These are phyloP conservation scores for Diorhabda carinulata DNA, from an alignment of 1,140 invertebrate species.

Conservation along the genomic window DNA sequence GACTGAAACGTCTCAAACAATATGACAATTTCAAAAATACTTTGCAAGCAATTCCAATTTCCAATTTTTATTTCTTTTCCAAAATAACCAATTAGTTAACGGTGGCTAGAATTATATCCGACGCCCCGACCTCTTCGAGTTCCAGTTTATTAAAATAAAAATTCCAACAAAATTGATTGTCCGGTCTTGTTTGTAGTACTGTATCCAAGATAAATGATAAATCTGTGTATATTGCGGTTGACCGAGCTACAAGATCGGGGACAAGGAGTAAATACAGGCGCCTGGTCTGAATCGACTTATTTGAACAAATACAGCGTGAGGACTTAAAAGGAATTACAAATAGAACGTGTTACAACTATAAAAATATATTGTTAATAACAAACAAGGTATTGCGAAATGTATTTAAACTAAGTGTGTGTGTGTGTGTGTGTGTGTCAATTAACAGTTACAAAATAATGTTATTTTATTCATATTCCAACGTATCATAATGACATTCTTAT, in stretches of 20 bases:
- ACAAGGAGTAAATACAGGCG: slow-evolving; percentile 8
- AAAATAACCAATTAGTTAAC: too few relatives aligned
- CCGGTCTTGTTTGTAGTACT: not conserved
- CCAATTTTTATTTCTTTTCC: too few relatives aligned
- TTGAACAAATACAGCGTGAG: not conserved
- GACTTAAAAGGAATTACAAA: slow-evolving; percentile 12
- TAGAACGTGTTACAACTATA: not conserved
- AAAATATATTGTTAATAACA: not conserved
- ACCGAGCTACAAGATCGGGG: slow-evolving; percentile 6
- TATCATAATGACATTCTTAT: too few relatives aligned
- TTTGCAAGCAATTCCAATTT: too few relatives aligned
- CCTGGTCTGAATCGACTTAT: slow-evolving; percentile 1
- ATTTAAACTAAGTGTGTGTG: not conserved
- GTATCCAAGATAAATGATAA: slow-evolving; percentile 6
- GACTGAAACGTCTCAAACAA: too few relatives aligned
- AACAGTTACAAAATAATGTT: too few relatives aligned
- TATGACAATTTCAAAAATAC: too few relatives aligned
- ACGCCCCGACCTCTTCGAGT: not conserved
- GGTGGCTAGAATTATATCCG: too few relatives aligned
- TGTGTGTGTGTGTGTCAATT: too few relatives aligned
- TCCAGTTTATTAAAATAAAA: not conserved
- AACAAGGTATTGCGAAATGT: not conserved
- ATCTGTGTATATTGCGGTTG: not conserved
- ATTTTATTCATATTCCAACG: too few relatives aligned
- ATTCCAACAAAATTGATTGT: not conserved